Evolutionary conservation across 2,797 vertebrate species (phyloP), one percentile per base, ranked within the genome.

Genomic region (Perdix hodgsoniae): DNA sequence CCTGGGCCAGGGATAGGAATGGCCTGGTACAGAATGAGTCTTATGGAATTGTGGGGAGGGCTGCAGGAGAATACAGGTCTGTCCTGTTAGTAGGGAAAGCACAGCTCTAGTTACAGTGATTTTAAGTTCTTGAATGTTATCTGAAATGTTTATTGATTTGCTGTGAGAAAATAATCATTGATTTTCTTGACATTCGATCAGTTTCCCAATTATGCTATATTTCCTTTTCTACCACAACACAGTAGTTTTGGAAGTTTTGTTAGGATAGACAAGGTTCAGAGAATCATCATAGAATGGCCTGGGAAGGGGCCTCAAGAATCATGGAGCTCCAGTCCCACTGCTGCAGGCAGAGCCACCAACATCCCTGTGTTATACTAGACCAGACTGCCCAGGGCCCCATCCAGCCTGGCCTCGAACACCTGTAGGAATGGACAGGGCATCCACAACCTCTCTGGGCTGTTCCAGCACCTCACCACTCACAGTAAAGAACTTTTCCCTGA

Each of bases 141-240:
- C 2, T 2, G 6, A 5, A 69, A 29, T 14, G 4, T 49, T 82
- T 17, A n/a, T 69, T 54, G 26, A 56, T 61, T 23, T 47, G 14
- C 35, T 86, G 16, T 31, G 24, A 44, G 60, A 77, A 31, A 49
- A 67, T 45, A 44, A 70, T 22, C 1, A 27, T 0, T 0, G 31
- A 1, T 35, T 83, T 73, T 44, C 4, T 72, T 75, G 27, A 6
- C 22, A 26, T 63, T 73, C 1, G 5, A 21, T 44, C 54, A 1
- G 47, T 63, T 76, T 40, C 31, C 27, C 6, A 4, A 0, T 47
- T 65, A 26, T 54, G 85, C 19, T 11, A 14, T 4, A 4, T 88
- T 45, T 86, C 27, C 15, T 79, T 76, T 72, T 16, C 29, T 39
- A 45, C 31, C 11, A 10, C 15, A 21, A 2, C 23, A 9, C 23